Base-by-base conservation (phyloP, 2,888 invertebrate genomes). In the Drosophila flavopinicola region DNA sequence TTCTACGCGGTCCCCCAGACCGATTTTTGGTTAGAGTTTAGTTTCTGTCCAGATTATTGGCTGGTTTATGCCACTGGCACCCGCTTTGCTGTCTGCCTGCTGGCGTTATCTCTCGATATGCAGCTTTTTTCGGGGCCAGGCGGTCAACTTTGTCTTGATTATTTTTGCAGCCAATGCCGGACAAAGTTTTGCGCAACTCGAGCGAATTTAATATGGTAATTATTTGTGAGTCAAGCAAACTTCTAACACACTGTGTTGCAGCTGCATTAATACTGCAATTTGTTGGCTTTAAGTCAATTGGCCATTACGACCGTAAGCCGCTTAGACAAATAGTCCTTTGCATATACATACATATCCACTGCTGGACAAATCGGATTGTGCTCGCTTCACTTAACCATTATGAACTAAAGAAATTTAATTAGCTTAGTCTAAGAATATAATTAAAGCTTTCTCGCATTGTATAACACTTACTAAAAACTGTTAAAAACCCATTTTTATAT, bases 31-130 rank as follows among this genome's bases (percentile, higher is more conserved):
- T 59, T 66, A 41, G 10, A 54, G 49, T 41, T 66, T 44, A 48
- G 41, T 39, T 54, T 51, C 57, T 57, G 27, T 69, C 65, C 65
- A 68, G 85, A 80, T 85, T 80, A 80, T 80, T 80, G 85, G 83
- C 80, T 66, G 58, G 72, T 70, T 85, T 80, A 85, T 75, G 78
- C 72, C 66, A 64, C 54, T 44, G 6, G 29, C 42, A 24, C 45
- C 49, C 15, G 41, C 51, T 45, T 42, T 35, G 25, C 25, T 25
- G 58, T 33, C 51, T 60, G 58, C 47, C 75, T 25, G 52, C 44
- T 64, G 78, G 72, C 69, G 65, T 65, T 80, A 85, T 80, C 85
- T 83, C 48, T 68, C 64, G 61, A 78, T 78, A 68, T 80, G 74
- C 82, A 80, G 57, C 52, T 27, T 30, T 49, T 51, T 35, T 13